Percentiles rank a stretch among this genome's conserved stretches.
phyloP scores from a whole-genome alignment of 2,113 vertebrate genomes.

The Danio rerio region DNA sequence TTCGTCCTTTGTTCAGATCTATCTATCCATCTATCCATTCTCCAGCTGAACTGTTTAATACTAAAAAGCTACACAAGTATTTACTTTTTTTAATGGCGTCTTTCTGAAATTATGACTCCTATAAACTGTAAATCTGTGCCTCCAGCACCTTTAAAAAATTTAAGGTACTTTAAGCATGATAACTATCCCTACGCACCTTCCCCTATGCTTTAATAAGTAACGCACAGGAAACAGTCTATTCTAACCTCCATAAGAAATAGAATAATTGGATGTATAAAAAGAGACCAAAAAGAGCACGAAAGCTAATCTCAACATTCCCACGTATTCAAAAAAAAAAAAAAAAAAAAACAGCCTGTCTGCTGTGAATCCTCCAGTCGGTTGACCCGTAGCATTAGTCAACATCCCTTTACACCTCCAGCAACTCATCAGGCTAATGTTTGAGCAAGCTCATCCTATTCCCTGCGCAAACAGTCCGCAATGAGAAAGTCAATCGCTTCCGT shows the following conservation, averaged over 20 bases:
- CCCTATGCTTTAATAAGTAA: not conserved
- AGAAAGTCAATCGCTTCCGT: slow-evolving; percentile 74
- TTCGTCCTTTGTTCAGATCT: too few relatives aligned
- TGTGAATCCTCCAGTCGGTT: not conserved
- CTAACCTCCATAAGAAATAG: not conserved
- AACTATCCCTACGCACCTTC: not conserved
- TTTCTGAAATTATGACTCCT: too few relatives aligned
- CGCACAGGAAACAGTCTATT: not conserved
- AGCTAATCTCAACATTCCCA: slow-evolving; percentile 5
- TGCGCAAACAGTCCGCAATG: slow-evolving; percentile 69
- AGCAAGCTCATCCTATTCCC: slow-evolving; percentile 63
- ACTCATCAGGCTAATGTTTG: slow-evolving; percentile 39
- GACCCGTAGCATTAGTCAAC: slow-evolving; percentile 37
- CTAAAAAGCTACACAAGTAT: too few relatives aligned
- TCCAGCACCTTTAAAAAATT: too few relatives aligned
- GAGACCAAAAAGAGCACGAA: not conserved
- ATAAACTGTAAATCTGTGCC: too few relatives aligned
- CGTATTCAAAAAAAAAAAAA: not conserved
- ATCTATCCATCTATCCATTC: too few relatives aligned
- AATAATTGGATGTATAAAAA: slow-evolving; percentile 2
- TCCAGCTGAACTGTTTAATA: too few relatives aligned
- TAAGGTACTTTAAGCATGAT: not conserved
- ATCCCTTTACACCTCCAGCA: not conserved
- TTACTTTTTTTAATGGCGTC: too few relatives aligned
- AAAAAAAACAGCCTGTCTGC: not conserved